Conservation (phyloP, 2,797 vertebrate genomes). For the Carduelis carduelis region DNA sequence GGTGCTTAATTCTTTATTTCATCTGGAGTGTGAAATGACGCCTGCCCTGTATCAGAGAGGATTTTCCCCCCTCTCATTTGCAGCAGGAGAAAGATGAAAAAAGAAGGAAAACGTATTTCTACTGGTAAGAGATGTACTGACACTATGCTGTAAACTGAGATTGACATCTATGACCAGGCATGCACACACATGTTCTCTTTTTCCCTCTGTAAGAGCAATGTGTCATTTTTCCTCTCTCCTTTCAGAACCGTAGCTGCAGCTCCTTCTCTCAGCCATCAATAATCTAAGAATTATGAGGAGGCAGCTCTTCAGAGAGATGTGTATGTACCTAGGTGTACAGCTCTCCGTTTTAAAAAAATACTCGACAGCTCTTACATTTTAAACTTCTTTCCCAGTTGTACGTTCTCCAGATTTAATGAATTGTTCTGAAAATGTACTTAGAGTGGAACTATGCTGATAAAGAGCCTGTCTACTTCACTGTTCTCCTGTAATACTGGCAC, state of each 20-base stretch:
- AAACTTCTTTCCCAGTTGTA: slow-evolving; percentile 53
- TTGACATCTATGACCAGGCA: slow-evolving; percentile 50
- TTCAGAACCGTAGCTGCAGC: slow-evolving; percentile 1
- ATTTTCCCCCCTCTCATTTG: slow-evolving; percentile 16
- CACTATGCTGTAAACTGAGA: slow-evolving; percentile 15
- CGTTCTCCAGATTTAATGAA: slow-evolving; percentile 5
- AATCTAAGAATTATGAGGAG: slow-evolving; percentile 58
- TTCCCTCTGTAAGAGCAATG: neutral
- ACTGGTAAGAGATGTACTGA: slow-evolving; percentile 29
- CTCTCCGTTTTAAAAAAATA: neutral
- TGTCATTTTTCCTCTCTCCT: neutral
- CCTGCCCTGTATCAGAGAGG: slow-evolving; percentile 30
- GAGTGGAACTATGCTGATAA: neutral
- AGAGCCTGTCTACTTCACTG: neutral
- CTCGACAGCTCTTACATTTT: neutral
- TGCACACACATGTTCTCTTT: slow-evolving; percentile 27
- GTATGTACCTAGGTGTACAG: neutral
- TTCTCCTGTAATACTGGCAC: neutral
- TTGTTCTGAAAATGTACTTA: neutral
- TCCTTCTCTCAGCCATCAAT: slow-evolving; percentile 45
- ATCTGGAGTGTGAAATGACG: slow-evolving; percentile 56
- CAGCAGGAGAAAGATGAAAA: slow-evolving; percentile 41
- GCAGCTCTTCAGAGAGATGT: slow-evolving; percentile 48
- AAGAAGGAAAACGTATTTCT: slow-evolving; percentile 10
- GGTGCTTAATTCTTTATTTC: slow-evolving; percentile 66